Percentiles rank a stretch among this genome's conserved stretches.
Conservation (phyloP, 2,888 invertebrate species). For the Pyrocoelia pectoralis region DNA sequence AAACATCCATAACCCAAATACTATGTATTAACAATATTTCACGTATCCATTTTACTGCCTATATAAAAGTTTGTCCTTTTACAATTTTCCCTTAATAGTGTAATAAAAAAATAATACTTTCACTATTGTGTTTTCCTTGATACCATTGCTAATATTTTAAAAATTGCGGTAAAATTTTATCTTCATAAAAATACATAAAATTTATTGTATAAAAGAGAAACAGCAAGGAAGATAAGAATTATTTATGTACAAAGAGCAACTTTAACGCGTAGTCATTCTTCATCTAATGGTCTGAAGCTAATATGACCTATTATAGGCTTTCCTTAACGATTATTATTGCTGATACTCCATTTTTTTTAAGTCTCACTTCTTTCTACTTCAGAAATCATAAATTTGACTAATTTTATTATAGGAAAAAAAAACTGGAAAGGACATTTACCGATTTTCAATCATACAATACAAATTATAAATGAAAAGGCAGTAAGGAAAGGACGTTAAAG, state of each 20-base stretch:
- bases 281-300: constrained; percentile 5
- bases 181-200: background rate
- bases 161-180: constrained; percentile 4
- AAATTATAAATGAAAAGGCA: background rate
- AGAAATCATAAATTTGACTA: background rate
- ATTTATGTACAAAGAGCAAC: constrained; percentile 8
- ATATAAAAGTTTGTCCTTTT: too few relatives aligned
- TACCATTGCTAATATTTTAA: background rate
- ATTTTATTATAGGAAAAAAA: background rate
- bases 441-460: background rate
- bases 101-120: too few relatives aligned
- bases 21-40: too few relatives aligned
- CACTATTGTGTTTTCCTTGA: background rate
- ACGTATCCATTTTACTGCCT: too few relatives aligned
- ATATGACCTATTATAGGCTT: constrained; percentile 10
- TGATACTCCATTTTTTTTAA: background rate
- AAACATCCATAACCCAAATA: too few relatives aligned
- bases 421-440: constrained; percentile 1
- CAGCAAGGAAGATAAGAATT: constrained; percentile 2
- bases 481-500: background rate
- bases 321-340: constrained; percentile 7
- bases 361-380: background rate
- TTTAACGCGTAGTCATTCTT: background rate
- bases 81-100: too few relatives aligned
- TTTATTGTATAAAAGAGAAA: background rate